Percentiles rank a stretch among this genome's conserved stretches.
These are phyloP conservation scores for Mallotus villosus DNA, from an alignment of 2,797 vertebrate species.

Conservation along the genomic window DNA sequence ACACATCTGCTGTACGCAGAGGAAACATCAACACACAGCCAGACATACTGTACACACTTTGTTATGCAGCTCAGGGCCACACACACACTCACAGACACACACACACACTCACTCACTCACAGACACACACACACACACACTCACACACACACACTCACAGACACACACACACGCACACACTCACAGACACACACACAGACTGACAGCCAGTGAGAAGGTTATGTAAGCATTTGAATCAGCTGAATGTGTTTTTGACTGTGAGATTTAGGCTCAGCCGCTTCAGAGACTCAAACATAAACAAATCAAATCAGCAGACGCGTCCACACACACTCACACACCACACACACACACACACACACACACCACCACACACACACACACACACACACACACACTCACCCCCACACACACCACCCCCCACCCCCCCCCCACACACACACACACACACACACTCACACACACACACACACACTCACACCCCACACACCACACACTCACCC, in stretches of 20 bases:
- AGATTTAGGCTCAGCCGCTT: no score
- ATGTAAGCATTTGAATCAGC: no score
- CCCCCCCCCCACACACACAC: no score
- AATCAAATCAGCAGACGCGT: background rate
- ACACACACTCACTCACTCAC: background rate
- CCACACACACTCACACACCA: no score
- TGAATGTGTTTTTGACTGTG: no score
- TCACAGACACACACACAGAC: background rate
- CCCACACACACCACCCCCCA: no score
- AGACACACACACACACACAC: background rate
- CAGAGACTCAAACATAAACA: background rate
- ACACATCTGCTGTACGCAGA: slow-evolving; percentile 7
- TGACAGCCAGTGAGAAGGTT: background rate
- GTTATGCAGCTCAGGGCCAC: background rate
- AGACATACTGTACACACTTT: slow-evolving; percentile 5
- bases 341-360: slow-evolving; percentile 15
- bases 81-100: background rate
- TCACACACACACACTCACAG: slow-evolving; percentile 2
- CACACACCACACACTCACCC: background rate
- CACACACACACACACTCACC: background rate
- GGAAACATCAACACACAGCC: background rate
- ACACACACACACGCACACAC: background rate
- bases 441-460: background rate
- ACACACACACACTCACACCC: background rate
- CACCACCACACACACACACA: background rate